A percentile compares a stretch with the other conserved stretches of the same genome.
phyloP scores from a whole-genome alignment of 2,797 vertebrate species.

The Emys orbicularis region DNA sequence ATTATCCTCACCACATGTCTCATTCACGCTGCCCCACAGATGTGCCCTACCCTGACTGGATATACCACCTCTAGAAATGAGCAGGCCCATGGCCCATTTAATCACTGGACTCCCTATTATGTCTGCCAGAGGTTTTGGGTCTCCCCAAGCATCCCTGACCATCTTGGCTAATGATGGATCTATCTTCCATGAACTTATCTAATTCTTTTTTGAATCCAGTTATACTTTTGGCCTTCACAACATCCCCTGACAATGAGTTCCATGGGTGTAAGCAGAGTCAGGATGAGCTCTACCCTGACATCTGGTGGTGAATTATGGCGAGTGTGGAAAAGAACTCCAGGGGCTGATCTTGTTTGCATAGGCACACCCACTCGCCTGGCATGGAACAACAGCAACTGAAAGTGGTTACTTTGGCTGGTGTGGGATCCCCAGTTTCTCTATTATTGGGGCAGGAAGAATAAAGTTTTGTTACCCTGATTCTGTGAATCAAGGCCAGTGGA shows the following conservation, averaged over 20 bases:
- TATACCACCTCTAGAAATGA: neutral
- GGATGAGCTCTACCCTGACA: too few species aligned
- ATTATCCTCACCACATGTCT: neutral
- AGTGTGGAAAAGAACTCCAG: too few species aligned
- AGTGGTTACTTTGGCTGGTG: too few species aligned
- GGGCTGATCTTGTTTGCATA: too few species aligned
- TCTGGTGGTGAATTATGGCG: too few species aligned
- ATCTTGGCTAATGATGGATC: neutral
- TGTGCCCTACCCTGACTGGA: neutral
- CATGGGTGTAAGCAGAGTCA: too few species aligned
- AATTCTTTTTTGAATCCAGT: neutral
- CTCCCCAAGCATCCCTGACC: neutral
- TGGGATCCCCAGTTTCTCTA: too few species aligned
- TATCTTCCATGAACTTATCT: neutral
- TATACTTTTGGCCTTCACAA: neutral
- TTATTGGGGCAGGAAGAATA: too few species aligned
- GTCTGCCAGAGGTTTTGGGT: neutral
- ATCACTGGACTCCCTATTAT: neutral
- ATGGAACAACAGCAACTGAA: too few species aligned
- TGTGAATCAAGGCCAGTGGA: too few species aligned
- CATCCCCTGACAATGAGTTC: neutral
- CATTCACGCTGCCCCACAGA: neutral
- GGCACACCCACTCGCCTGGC: too few species aligned
- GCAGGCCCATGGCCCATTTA: neutral
- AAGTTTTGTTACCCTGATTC: too few species aligned